Base-by-base conservation (phyloP, 2,888 invertebrate genomes). In the Stomorhina lunata region DNA sequence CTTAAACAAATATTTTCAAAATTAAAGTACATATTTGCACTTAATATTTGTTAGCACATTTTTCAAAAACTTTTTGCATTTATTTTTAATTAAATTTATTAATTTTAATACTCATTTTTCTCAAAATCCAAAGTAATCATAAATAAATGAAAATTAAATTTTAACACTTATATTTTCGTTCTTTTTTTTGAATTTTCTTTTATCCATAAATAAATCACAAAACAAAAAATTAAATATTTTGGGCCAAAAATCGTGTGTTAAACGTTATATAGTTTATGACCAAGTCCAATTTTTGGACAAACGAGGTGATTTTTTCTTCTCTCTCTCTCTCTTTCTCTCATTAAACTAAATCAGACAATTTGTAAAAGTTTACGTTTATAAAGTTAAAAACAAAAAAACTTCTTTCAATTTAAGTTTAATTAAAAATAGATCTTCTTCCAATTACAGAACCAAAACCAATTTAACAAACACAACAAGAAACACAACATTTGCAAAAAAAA, bases 231-330 rank as follows among this genome's bases (percentile, higher is more conserved):
- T 25, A 69, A 20, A 85, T 86, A 86, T 85, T 84, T 86, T 87
- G 86, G 86, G 85, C 87, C 87, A 87, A 86, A 87, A 89, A 87
- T 84, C 84, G 72, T 66, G n/a, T n/a, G 59, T 59, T 37, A 84
- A 85, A 73, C 57, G 12, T 76, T 76, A 61, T 72, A 88, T 89
- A 91, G 91, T 90, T 90, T 90, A 90, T 91, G 87, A 90, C 90
- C 88, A 91, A 91, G 90, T 91, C 91, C 90, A 90, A 87, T 87
- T 90, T 89, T 88, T 91, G 90, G 91, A 89, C 91, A 88, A 89
- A 90, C 87, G 91, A 91, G 91, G 91, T 91, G 91, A 91, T 89
- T 90, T 89, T 77, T 75, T 68, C 63, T 34, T 34, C 59, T 50
- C 43, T 48, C 55, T 45, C n/a, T 32, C 34, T 72, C 63, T 50